Percentiles rank a stretch among this genome's conserved stretches.
phyloP scores from a whole-genome alignment of 2,797 vertebrate species.

The Arctocebus calabarensis region DNA sequence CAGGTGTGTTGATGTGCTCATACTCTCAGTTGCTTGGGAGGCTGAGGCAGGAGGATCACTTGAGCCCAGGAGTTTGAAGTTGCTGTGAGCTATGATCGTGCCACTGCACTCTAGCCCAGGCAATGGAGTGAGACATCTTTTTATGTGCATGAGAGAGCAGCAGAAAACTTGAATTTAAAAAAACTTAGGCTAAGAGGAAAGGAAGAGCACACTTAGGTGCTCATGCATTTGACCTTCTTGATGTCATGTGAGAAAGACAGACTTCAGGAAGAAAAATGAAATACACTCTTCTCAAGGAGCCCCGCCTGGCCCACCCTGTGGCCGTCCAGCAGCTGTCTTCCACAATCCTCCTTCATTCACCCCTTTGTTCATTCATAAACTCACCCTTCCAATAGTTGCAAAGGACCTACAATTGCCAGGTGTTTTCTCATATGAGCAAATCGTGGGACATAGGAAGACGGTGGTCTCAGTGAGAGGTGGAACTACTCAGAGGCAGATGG shows the following conservation, averaged over 20 bases:
- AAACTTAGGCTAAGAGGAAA: background rate
- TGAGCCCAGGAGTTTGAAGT: background rate
- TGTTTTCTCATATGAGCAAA: background rate
- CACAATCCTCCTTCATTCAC: background rate
- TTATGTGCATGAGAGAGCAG: background rate
- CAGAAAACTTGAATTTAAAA: background rate
- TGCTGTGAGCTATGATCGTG: background rate
- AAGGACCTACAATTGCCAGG: background rate
- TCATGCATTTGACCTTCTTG: background rate
- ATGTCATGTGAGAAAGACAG: background rate
- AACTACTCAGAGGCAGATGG: background rate
- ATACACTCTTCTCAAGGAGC: accelerated
- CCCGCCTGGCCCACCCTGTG: background rate
- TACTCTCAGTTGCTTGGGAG: background rate
- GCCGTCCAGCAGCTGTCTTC: background rate
- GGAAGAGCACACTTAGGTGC: background rate
- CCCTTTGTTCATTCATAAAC: background rate
- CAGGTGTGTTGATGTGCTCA: background rate
- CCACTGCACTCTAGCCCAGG: background rate
- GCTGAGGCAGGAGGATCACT: background rate
- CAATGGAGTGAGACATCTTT: background rate
- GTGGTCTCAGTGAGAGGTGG: background rate
- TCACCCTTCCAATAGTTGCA: background rate
- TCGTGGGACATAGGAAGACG: accelerated
- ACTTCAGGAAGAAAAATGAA: background rate